Evolutionary conservation across 2,113 vertebrate species (phyloP), one percentile per base, ranked within the genome.

Genomic region (Ardeotis arabs): DNA sequence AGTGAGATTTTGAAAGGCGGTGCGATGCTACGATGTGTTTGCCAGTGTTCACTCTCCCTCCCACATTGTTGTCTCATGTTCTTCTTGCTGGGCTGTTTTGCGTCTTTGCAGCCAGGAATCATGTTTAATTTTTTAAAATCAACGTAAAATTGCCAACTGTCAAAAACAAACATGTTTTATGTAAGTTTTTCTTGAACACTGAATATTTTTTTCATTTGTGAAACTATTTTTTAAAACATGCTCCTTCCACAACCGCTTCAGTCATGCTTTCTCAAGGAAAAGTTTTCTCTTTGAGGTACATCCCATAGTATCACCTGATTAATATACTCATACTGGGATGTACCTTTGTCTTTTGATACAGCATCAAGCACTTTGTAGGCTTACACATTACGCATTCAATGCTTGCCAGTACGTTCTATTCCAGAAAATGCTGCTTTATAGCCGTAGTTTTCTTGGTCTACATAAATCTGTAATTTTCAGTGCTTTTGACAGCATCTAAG

Each of bases 301-400:
- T 55, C 33, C 22, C 56, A 5, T 3, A 20, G 33, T 82, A 58
- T 47, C 90, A 24, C 24, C 33, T 56, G 62, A 29, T 9, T 15
- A 12, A 33, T 52, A 8, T n/a, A 19, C 25, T 74, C 28, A 6
- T 28, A 2, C 6, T n/a, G 33, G 41, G 27, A 19, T 62, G 33
- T 11, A 12, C 49, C 27, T 18, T 27, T 29, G 37, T 72, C 25
- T 28, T 56, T 22, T 55, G 23, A 27, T 49, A 10, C 19, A 76
- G 78, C 33, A 33, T 41, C 60, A 9, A 37, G 73, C 39, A 14
- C 35, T 53, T 70, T 37, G 44, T 24, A 33, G 21, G 10, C 49
- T 62, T 33, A 3, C 12, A 9, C 15, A 1, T 22, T 22, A 4
- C 2, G 0, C 45, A 12, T 37, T 58, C 28, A 41, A 7, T 50